Evolutionary conservation across 2,888 invertebrate species (phyloP), one percentile per base, ranked within the genome.

Genomic region (Minunthozetes semirufus): DNA sequence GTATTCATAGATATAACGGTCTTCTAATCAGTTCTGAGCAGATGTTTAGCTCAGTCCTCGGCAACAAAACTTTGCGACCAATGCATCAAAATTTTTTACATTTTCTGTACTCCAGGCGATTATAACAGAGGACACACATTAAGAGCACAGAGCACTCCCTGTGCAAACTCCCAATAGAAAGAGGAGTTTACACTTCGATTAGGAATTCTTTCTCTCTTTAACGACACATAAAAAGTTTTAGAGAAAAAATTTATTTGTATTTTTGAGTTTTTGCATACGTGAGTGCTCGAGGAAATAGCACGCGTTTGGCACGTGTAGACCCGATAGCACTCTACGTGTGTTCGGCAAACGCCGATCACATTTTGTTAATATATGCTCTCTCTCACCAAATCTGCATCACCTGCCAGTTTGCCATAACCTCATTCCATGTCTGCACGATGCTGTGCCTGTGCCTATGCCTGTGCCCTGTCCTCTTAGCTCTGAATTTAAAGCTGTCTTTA

Each of bases 221-320:
- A 33, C 33, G 66, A 38, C 66, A 59, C 25, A 59, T 48, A 59
- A 59, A 59, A 59, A 59, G 56, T 56, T 56, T 59, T 27, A 27
- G 25, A 11, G 27, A 59, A 59, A 59, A 27, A 38, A 25, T 38
- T 66, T 38, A 66, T 66, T 33, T 66, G 33, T 66, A 19, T 59
- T 59, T 22, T 27, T 33, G 33, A 33, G 27, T 25, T 25, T 59
- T 27, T 25, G 27, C 5, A 59, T 66, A 38, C 38, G 19, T 38
- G 29, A 38, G 29, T 38, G 66, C 66, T 66, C 38, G 66, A 66
- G 66, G 66, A 66, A 66, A 66, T 66, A 66, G 66, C 66, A 66
- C 66, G 66, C 38, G 66, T 38, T 15, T 33, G 66, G 38, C 66
- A 66, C 66, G 66, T 66, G 66, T 59, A 15, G 25, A 4, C 5